A percentile compares a stretch with the other conserved stretches of the same genome.
phyloP scores from a whole-genome alignment of 2,888 invertebrate genomes.

The Phalangium opilio region DNA sequence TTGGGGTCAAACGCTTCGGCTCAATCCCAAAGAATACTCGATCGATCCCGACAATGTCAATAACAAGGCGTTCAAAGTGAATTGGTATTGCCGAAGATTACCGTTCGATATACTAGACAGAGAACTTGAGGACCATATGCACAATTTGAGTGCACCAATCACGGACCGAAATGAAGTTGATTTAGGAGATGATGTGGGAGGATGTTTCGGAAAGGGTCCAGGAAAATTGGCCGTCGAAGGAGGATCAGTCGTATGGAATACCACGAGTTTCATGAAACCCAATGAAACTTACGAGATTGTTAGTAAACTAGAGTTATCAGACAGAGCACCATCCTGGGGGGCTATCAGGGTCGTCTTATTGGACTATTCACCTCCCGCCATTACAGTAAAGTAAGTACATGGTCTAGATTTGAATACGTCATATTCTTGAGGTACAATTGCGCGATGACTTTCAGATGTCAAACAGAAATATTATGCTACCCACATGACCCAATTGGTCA shows the following conservation, averaged over 20 bases:
- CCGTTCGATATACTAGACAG: conserved; percentile 20
- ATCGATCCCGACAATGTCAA: conserved; percentile 30
- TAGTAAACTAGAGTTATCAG: conserved; percentile 20
- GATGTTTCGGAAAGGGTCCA: conserved; percentile 23
- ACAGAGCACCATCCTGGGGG: conserved; percentile 21
- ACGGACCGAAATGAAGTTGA: conserved; percentile 15
- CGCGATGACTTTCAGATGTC: conserved; percentile 14
- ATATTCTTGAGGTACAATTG: too few species aligned
- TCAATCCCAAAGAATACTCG: conserved; percentile 27
- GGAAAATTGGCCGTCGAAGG: conserved; percentile 18
- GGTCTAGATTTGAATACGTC: too few species aligned
- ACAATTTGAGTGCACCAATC: conserved; percentile 15
- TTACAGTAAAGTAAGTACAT: conserved; percentile 21
- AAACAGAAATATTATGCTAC: conserved; percentile 21
- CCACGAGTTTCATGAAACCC: conserved; percentile 19
- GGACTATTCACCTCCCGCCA: conserved; percentile 20
- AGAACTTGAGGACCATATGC: conserved; percentile 17
- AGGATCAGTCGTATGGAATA: conserved; percentile 19
- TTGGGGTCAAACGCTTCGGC: conserved; percentile 22
- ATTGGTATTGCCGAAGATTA: conserved; percentile 22
- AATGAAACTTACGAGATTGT: conserved; percentile 21
- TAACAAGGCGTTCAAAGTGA: conserved; percentile 23
- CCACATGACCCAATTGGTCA: conserved; percentile 22
- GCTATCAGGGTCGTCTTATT: conserved; percentile 21
- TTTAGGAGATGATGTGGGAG: conserved; percentile 16